These are phyloP conservation scores for Kryptolebias marmoratus DNA, from an alignment of 2,113 vertebrate species.

Conservation along the genomic window DNA sequence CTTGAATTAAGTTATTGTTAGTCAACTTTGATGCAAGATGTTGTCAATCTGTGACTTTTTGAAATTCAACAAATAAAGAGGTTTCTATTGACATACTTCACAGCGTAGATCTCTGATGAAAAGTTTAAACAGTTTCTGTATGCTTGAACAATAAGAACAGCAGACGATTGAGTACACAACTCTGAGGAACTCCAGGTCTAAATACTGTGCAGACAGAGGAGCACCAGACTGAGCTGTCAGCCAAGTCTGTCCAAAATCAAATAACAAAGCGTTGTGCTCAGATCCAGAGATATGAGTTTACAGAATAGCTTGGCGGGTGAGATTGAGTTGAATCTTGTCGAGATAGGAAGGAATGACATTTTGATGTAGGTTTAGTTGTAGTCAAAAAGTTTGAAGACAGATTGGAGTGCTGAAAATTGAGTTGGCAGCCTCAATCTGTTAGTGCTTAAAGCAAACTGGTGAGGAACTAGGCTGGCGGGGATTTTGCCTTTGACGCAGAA, in stretches of 20 bases:
- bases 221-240: too few relatives aligned
- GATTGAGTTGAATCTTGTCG: not conserved
- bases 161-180: not conserved
- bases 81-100: not conserved
- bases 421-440: not conserved
- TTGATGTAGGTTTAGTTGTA: not conserved
- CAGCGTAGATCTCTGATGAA: fast-evolving
- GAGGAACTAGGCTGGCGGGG: not conserved
- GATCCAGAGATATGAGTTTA: not conserved
- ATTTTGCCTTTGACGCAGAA: not conserved
- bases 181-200: not conserved
- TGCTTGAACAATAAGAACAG: not conserved
- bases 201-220: not conserved
- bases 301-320: not conserved
- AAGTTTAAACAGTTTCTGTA: too few relatives aligned
- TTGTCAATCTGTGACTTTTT: not conserved
- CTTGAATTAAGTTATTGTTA: too few relatives aligned
- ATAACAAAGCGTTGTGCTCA: not conserved
- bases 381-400: not conserved
- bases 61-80: not conserved
- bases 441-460: not conserved
- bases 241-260: not conserved
- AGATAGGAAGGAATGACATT: not conserved
- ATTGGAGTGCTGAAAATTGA: not conserved
- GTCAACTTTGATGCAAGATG: not conserved